A percentile compares a stretch with the other conserved stretches of the same genome.
Conservation (phyloP, 92 coral and sea anemone genomes). For the Meandrina meandrites region DNA sequence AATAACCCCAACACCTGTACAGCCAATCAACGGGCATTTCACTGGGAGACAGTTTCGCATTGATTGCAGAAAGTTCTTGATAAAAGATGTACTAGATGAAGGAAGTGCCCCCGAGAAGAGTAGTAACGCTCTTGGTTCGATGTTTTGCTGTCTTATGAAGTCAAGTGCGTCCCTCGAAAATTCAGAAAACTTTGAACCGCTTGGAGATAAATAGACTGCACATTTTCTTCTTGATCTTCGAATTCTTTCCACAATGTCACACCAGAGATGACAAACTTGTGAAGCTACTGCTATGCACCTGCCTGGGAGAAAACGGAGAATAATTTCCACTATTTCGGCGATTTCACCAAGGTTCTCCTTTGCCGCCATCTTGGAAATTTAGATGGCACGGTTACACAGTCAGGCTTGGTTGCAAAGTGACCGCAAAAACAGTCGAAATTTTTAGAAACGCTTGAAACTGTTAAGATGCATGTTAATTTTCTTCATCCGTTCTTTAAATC, state of each 20-base stretch:
- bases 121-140: constrained; percentile 52
- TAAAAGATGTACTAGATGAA: constrained; percentile 17
- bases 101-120: constrained; percentile 52
- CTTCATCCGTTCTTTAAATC: constrained; percentile 77
- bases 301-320: constrained; percentile 68
- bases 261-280: constrained; percentile 74
- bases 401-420: constrained; percentile 18
- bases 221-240: constrained; percentile 62
- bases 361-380: constrained; percentile 38
- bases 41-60: constrained; percentile 45
- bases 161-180: constrained; percentile 32
- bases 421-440: too few relatives aligned
- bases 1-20: constrained; percentile 55
- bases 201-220: constrained; percentile 39
- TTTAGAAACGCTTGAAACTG: neutral
- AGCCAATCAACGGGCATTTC: constrained; percentile 59
- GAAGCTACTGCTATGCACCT: constrained; percentile 64
- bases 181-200: constrained; percentile 18
- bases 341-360: constrained; percentile 44
- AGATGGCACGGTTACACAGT: constrained; percentile 24
- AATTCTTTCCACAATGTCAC: constrained; percentile 59
- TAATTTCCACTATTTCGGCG: constrained; percentile 68
- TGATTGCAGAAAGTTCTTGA: constrained; percentile 37
- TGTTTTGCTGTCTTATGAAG: constrained; percentile 24
- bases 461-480: constrained; percentile 78